Evolutionary conservation across 2,888 invertebrate species (phyloP), one percentile per base, ranked within the genome.

Genomic region (Caenorhabditis uteleia): DNA sequence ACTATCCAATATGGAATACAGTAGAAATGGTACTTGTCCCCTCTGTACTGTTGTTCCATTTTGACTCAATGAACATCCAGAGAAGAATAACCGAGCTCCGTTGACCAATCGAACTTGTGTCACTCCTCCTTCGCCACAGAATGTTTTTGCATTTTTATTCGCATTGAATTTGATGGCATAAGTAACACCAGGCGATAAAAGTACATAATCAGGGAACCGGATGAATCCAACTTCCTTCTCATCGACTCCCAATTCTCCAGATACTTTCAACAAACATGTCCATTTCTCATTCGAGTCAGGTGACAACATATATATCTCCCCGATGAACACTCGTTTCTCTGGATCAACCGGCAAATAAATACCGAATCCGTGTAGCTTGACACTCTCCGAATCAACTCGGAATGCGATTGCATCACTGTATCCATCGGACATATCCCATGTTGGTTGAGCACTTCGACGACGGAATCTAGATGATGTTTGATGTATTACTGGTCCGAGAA

Each of bases 361-460:
- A 21, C 66, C 73, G 25, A 73, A 57, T 33, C 73, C 97, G 26
- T 91, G 91, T 36, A 97, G 88, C 23, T 91, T 89, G 43, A 95
- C 89, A 2, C 95, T 95, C 0, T 91, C 88, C 20, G 91, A 88
- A 86, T 97, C 95, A 10, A 95, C 94, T 31, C 72, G 61, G 42
- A 83, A 77, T 1, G 76, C 70, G 12, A 98, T 91, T 0, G 95
- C 95, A 85, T 98, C 97, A 0, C 95, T 93, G 10, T 93, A 93
- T 27, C 95, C 95, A 84, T 93, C 93, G 3, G 95, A 93, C 0
- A 95, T 93, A 84, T 95, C 95, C 97, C 97, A 97, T 0, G 91
- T 91, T 40, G 93, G 89, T 45, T 90, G 90, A 73, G 91, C 89
- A 84, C 93, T 94, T 40, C 91, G 90, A 44, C 93, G 89, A 38